These are phyloP conservation scores for Acleris laterana DNA, from an alignment of 2,888 invertebrate genomes.

Conservation along the genomic window DNA sequence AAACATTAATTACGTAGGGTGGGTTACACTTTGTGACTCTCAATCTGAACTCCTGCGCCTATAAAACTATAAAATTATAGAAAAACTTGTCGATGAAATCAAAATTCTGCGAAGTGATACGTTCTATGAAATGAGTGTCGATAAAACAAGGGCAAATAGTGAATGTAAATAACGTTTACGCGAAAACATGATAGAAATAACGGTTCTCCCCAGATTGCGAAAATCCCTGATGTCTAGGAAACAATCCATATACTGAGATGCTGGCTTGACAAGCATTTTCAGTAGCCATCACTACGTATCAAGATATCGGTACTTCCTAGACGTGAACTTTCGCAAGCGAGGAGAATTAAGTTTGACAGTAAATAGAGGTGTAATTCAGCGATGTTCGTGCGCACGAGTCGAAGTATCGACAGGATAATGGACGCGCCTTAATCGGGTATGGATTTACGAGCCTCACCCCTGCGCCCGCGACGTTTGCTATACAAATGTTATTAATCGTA, in stretches of 20 bases:
- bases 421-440: conserved; percentile 56
- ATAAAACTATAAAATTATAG: too few species aligned
- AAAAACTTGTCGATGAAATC: too few species aligned
- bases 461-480: conserved; percentile 61
- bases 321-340: conserved; percentile 72
- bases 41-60: too few species aligned
- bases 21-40: too few species aligned
- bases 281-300: conserved; percentile 19
- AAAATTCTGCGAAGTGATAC: too few species aligned
- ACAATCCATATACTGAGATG: background rate
- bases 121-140: too few species aligned
- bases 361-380: conserved; percentile 80
- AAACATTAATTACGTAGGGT: too few species aligned
- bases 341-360: conserved; percentile 81
- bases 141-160: too few species aligned
- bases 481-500: conserved; percentile 66
- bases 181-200: too few species aligned
- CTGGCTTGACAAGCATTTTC: conserved; percentile 2
- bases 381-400: conserved; percentile 81
- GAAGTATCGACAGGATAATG: conserved; percentile 81
- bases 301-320: conserved; percentile 32
- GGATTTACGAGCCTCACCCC: conserved; percentile 59
- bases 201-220: background rate
- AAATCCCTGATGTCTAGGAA: background rate
- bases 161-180: too few species aligned